Evolutionary conservation across 2,113 vertebrate species (phyloP), one percentile per base, ranked within the genome.

Genomic region (Campylomormyrus numenius): DNA sequence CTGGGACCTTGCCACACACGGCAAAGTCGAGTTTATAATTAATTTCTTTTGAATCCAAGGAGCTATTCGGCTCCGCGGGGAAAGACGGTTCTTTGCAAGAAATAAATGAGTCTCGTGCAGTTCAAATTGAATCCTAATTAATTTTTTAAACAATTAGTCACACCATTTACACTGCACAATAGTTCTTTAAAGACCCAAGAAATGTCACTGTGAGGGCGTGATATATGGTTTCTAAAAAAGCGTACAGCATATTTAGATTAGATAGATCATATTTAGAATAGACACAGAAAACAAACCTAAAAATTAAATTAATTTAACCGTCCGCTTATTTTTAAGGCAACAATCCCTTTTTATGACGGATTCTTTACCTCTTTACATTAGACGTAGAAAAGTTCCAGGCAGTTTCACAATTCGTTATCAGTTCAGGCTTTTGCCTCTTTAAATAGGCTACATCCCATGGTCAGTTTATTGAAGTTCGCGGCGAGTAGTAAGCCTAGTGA

Each of bases 81-180:
- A 66, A 88, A 88, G 21, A 21, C 87, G n/a, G 35, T 88, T 62
- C 56, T 39, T n/a, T 45, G 52, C 56, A 58, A 53, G 21, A 88
- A 88, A 58, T 87, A 88, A 42, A 58, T 88, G 87, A 88, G 31
- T 24, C 53, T 66, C 35, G 21, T 88, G 56, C 21, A 88, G 52
- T 21, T 87, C 50, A 87, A 39, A 49, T 88, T 88, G 87, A 62
- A 42, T 88, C 39, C 52, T 62, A 88, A 88, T 88, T 88, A 88
- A 45, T 62, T 88, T 52, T n/a, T 62, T 42, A 88, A 66, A 88
- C 35, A 88, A 88, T 62, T 62, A 62, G 35, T 88, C 87, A 62
- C 52, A 66, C 62, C 35, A 42, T 24, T 88, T 88, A n/a, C 17
- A 62, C 35, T 17, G 35, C 52, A 42, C 35, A 62, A 15, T 35